These are phyloP conservation scores for Rhagonycha lutea DNA, from an alignment of 2,888 invertebrate genomes.

Conservation along the genomic window DNA sequence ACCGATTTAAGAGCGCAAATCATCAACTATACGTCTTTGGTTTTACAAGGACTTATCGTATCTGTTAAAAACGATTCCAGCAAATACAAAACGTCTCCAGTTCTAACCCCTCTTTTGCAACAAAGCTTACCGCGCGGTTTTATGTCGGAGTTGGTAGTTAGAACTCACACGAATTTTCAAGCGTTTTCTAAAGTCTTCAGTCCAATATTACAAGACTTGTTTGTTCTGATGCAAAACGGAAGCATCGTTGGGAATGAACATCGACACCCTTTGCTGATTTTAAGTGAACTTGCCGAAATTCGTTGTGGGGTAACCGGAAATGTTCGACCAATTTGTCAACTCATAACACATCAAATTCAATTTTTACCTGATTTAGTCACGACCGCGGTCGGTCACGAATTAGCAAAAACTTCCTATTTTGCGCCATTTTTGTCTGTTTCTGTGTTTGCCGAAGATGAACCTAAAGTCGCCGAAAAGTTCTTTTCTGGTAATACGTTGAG, in stretches of 20 bases:
- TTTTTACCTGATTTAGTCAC: slow-evolving; percentile 76
- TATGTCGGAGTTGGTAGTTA: slow-evolving; percentile 61
- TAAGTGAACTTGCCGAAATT: slow-evolving; percentile 81
- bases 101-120: slow-evolving; percentile 70
- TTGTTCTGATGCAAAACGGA: slow-evolving; percentile 68
- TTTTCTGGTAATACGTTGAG: slow-evolving; percentile 60
- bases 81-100: slow-evolving; percentile 63
- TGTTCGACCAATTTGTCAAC: slow-evolving; percentile 76
- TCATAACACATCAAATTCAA: slow-evolving; percentile 69
- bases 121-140: slow-evolving; percentile 77
- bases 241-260: slow-evolving; percentile 72
- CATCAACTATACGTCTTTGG: slow-evolving; percentile 61
- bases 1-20: slow-evolving; percentile 60
- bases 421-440: slow-evolving; percentile 93
- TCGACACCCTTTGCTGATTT: slow-evolving; percentile 59
- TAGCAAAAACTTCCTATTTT: slow-evolving; percentile 81
- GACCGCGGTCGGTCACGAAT: slow-evolving; percentile 73
- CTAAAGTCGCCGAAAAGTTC: slow-evolving; percentile 81
- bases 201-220: slow-evolving; percentile 72
- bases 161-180: slow-evolving; percentile 61
- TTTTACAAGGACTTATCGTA: slow-evolving; percentile 57
- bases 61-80: slow-evolving; percentile 55
- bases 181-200: slow-evolving; percentile 63
- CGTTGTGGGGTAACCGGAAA: slow-evolving; percentile 59
- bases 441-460: slow-evolving; percentile 91